Evolutionary conservation across 2,113 vertebrate species (phyloP).

Genomic region (Picathartes gymnocephalus): DNA sequence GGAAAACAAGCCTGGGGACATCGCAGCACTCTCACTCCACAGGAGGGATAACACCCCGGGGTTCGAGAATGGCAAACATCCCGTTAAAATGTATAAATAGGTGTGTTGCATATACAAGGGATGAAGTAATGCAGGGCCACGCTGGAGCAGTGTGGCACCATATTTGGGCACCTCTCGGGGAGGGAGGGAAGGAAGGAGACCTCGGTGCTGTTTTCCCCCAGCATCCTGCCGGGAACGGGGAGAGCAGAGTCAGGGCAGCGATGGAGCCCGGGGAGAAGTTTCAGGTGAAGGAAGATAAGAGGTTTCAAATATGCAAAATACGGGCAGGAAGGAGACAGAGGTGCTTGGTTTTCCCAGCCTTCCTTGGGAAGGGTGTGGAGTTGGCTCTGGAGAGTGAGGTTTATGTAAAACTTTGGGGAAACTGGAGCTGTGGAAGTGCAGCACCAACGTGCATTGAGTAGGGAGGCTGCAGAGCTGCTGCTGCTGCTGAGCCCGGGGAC

Average conservation of each 20-base stretch:
- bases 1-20: background rate
- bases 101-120: constrained; percentile 26
- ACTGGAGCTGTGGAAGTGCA: background rate
- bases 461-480: background rate
- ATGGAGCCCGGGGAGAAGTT: background rate
- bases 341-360: background rate
- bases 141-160: background rate
- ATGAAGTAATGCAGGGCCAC: constrained; percentile 16
- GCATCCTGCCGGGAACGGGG: background rate
- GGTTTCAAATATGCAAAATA: background rate
- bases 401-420: background rate
- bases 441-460: accelerated
- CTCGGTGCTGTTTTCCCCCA: accelerated
- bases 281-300: background rate
- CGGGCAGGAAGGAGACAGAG: background rate
- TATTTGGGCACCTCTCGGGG: constrained; percentile 33
- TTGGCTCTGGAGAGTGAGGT: background rate
- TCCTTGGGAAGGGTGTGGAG: background rate
- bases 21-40: accelerated
- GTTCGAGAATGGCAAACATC: background rate
- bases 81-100: background rate
- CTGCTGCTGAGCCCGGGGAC: background rate
- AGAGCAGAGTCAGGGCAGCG: background rate
- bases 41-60: background rate
- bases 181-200: background rate